Base-by-base conservation (phyloP, 2,113 vertebrate genomes). In the Xiphias gladius region DNA sequence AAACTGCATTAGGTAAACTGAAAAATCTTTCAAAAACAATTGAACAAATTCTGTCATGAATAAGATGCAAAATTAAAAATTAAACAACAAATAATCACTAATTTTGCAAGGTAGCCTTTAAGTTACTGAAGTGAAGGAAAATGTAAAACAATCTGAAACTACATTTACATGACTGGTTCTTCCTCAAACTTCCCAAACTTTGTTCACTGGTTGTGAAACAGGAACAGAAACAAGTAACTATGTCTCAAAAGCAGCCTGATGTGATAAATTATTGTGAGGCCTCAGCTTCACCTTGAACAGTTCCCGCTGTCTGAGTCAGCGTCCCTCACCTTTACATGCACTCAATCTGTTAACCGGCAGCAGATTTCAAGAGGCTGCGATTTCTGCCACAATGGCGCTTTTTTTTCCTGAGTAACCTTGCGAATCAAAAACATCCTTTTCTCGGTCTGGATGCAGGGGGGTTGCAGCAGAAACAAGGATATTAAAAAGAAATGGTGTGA, bases 211-310 rank as follows among this genome's bases (percentile, higher is more conserved):
- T 52, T 54, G 58, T 76, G 73, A 68, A 86, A 55, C 52, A 63
- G 73, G 61, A 79, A 79, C 50, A 48, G 48, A 88, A 64, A 71
- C 43, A 69, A 68, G 35, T 57, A n/a, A 41, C 2, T 1, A 19
- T 0, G 26, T 14, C n/a, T 35, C 20, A 30, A 76, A 73, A 68
- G 37, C 62, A 55, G n/a, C 61, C 55, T 74, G 77, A 78, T 41
- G 71, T 59, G 66, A 71, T 55, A 77, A 83, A 82, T 71, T 66
- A 71, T 55, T 62, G 39, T n/a, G 66, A 83, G 74, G 86, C 78
- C 61, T 73, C 39, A 22, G 76, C 80, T 91, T 95, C 90, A 94
- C 94, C 93, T 94, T 94, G 90, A 93, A 89, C 79, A 76, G 32
- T 66, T 83, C 75, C 65, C n/a, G 50, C 73, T 78, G 37, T 78